Base-by-base conservation (phyloP, 2,888 invertebrate genomes). In the Orchesellides sinensis region DNA sequence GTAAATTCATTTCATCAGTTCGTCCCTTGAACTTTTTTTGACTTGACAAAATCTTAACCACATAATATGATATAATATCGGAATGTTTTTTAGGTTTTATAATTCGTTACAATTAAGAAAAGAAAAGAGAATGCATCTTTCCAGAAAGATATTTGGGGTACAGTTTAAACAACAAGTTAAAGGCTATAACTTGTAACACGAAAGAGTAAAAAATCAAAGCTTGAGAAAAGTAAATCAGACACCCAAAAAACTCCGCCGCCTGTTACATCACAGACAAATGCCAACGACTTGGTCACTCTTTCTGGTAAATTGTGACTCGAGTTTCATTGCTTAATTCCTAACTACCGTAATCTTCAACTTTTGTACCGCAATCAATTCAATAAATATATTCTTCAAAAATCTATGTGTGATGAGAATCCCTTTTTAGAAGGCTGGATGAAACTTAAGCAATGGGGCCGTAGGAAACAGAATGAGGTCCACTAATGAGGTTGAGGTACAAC, bases 211-310 rank as follows among this genome's bases (percentile, higher is more conserved):
- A 23, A 8, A 35, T 29, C 35, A 54, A 74, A 74, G 65, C 52
- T 74, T 49, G 65, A 65, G 59, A 40, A 66, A 75, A 45, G 14
- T 27, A 66, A 75, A 32, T 32, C 66, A 75, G 66, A 59, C 68
- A 63, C 59, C 68, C 59, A 68, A 40, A 78, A 78, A 78, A 78
- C 68, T 78, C 77, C 77, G 77, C 77, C 77, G 77, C 77, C 77
- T 78, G 77, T 78, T 73, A 83, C 83, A 83, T 83, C 83, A 83
- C 83, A 83, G 75, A 83, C 82, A 83, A 77, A 78, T 83, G 78
- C 78, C 77, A 83, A 83, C 83, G 73, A 66, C 66, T 78, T 73
- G 66, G 70, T 70, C 82, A 75, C 59, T 72, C 72, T 72, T 73
- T 61, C 19, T 73, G 29, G 47, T 59, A 40, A 68, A 81, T 81